Percentiles rank a stretch among this genome's conserved stretches.
Evolutionary conservation across 2,113 vertebrate genomes (phyloP).

Genomic region (Eubucco bourcierii): DNA sequence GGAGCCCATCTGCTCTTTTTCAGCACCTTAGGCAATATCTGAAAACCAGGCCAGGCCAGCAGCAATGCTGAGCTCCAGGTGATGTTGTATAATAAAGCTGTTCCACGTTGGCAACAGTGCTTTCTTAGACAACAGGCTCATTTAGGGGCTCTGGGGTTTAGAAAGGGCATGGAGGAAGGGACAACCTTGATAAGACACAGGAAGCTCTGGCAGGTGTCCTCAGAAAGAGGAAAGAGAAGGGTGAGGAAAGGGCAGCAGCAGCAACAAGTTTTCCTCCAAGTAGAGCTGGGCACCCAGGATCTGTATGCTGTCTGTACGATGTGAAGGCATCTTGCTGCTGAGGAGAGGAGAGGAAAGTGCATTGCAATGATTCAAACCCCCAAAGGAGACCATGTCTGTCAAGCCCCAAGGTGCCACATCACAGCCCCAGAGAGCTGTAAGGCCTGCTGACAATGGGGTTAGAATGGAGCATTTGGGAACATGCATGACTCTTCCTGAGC

Average conservation of each 20-base stretch:
- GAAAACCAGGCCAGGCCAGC: not conserved
- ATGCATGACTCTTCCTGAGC: not conserved
- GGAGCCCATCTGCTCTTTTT: not conserved
- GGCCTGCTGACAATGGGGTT: not conserved
- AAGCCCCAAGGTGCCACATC: not conserved
- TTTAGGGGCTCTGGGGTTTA: not conserved
- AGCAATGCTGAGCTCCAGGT: not conserved
- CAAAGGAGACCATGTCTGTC: not conserved
- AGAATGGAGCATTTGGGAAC: not conserved
- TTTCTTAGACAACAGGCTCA: not conserved
- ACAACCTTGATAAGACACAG: not conserved
- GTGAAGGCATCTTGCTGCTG: rapidly evolving
- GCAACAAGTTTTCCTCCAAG: not conserved
- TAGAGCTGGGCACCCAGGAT: not conserved
- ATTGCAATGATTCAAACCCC: not conserved
- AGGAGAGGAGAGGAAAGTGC: not conserved
- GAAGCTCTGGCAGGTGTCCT: not conserved
- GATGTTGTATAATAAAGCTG: not conserved
- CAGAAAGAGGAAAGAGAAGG: not conserved
- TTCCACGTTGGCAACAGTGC: not conserved
- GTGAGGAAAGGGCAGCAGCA: not conserved
- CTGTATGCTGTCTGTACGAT: not conserved
- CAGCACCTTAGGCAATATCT: not conserved
- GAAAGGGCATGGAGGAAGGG: not conserved
- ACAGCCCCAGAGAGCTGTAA: not conserved